These are phyloP conservation scores for Gallinago media DNA, from an alignment of 2,113 vertebrate species.

Conservation along the genomic window DNA sequence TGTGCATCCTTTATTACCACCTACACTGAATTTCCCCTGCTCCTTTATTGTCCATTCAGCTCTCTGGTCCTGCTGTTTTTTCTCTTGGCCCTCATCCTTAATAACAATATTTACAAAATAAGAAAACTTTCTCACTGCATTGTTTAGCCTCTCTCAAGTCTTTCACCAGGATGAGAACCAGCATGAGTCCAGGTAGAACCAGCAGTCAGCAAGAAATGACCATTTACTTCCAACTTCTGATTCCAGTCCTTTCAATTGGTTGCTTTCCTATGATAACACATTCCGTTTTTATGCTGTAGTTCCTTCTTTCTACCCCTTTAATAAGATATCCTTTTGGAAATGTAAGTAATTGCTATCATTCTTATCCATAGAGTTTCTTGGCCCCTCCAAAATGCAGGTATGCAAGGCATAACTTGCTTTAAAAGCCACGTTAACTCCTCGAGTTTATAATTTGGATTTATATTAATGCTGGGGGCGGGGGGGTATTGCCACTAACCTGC, in stretches of 20 bases:
- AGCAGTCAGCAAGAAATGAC: neutral
- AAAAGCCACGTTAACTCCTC: neutral
- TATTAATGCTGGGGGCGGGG: rapidly evolving
- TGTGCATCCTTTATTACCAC: neutral
- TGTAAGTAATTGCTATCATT: neutral
- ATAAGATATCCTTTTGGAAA: neutral
- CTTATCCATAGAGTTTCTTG: neutral
- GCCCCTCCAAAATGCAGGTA: neutral
- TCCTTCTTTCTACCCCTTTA: neutral
- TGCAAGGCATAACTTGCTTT: neutral
- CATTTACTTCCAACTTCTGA: neutral
- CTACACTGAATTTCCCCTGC: neutral
- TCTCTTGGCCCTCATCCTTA: neutral
- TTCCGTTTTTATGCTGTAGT: neutral
- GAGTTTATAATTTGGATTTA: neutral
- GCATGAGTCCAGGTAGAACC: neutral
- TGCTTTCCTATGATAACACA: neutral
- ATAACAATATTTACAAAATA: neutral
- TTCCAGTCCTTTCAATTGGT: neutral
- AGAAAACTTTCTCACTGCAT: neutral
- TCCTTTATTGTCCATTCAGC: neutral
- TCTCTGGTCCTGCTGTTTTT: neutral
- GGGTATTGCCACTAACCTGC: neutral
- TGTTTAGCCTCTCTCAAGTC: neutral
- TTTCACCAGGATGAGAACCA: neutral